Base-by-base conservation (phyloP, 2,888 invertebrate genomes). In the Hecatera dysodea region DNA sequence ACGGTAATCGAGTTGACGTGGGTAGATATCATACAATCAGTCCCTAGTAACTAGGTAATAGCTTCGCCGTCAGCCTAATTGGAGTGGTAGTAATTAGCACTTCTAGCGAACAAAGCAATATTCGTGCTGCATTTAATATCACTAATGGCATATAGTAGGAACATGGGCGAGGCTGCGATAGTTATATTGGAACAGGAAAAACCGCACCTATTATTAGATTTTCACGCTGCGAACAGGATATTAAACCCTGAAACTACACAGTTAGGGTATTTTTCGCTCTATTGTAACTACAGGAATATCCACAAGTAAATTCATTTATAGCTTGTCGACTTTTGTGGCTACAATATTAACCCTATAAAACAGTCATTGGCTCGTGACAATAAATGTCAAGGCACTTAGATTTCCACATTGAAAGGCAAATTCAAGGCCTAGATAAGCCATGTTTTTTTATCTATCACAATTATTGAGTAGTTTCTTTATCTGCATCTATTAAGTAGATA, bases 131-230 rank as follows among this genome's bases (percentile, higher is more conserved):
- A 75, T 82, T 81, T 76, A 85, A 85, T 87, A 84, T 65, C 50
- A 48, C 80, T 86, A 88, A 87, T 88, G 83, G 88, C 83, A 82
- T 63, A 70, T 80, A 76, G 68, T 81, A 63, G 72, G 64, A 71
- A 65, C 46, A 74, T 80, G 82, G 83, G 87, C 69, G 80, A 64
- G 84, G 82, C 64, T 52, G 42, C 59, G 61, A 65, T 81, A 67
- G 76, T 59, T 72, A 60, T 74, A 74, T 76, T 80, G 59, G 59
- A 84, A 73, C 55, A 71, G 75, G 83, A 84, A 84, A 84, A 84
- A 86, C 84, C 84, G 50, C 84, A 73, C 82, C 84, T 67, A 56
- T 62, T 67, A 56, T 62, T 57, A 52, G 63, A 64, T 65, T 75
- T 76, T 61, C 71, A 78, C 64, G 71, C 59, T 61, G 36, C n/a